Evolutionary conservation across 2,888 invertebrate genomes (phyloP).

Genomic region (Punctoribates punctum): DNA sequence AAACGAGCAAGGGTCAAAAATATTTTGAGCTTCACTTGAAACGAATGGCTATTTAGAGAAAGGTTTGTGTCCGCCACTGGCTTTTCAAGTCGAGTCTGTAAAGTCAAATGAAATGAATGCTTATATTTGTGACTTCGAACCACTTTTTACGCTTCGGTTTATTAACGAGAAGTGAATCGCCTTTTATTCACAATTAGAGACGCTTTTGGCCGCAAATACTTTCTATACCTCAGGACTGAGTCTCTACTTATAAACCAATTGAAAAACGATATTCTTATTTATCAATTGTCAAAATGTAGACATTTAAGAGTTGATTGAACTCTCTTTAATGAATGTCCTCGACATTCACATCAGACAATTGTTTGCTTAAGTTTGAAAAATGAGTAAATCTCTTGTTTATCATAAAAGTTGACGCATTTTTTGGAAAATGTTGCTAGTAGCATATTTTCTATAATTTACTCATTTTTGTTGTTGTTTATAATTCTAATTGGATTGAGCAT

Average conservation of each 20-base stretch:
- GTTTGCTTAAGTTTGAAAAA: slow-evolving; percentile 9
- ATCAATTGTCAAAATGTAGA: slow-evolving; percentile 24
- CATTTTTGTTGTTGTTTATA: too few species aligned
- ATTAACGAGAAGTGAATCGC: slow-evolving; percentile 33
- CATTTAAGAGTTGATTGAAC: slow-evolving; percentile 27
- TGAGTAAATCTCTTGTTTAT: not conserved
- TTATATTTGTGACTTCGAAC: not conserved
- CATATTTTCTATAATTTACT: too few species aligned
- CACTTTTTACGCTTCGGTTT: slow-evolving; percentile 27
- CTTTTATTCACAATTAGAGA: slow-evolving; percentile 28
- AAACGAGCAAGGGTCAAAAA: too few species aligned
- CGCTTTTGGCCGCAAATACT: slow-evolving; percentile 7
- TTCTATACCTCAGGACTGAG: not conserved
- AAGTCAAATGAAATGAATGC: not conserved
- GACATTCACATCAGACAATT: not conserved
- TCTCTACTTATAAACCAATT: not conserved
- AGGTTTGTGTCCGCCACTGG: not conserved
- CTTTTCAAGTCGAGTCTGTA: not conserved
- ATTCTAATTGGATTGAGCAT: too few species aligned
- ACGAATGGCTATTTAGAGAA: not conserved
- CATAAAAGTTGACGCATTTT: not conserved
- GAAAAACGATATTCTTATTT: slow-evolving; percentile 29
- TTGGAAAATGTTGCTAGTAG: too few species aligned
- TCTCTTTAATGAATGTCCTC: not conserved
- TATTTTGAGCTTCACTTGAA: too few species aligned